Evolutionary conservation across 2,797 vertebrate species (phyloP), one percentile per base, ranked within the genome.

Genomic region (Cyprinella venusta): DNA sequence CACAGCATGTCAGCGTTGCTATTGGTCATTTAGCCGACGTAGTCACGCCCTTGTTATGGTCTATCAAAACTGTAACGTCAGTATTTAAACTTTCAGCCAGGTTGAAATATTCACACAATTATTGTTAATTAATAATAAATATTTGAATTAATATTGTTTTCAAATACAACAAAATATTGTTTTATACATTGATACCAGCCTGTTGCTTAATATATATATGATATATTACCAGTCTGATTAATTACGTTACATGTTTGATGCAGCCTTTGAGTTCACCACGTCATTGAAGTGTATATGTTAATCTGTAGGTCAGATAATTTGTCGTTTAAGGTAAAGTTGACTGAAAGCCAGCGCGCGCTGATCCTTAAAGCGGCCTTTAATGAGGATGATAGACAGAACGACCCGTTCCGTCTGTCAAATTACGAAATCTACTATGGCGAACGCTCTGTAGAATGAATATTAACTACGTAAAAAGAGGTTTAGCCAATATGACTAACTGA

Each of bases 281-380:
- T 38, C 63, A 68, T 7, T 10, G 56, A 24, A n/a, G 42, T 48
- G 8, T 24, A 9, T 24, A 61, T 48, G 38, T 56, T 80, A 12
- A 16, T 80, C 52, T 59, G 9, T 61, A 71, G 79, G 67, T 61
- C 67, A 80, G 36, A 52, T 70, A 63, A 81, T 67, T 52, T 76
- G 61, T 67, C 33, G 15, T 70, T 71, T 70, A 6, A 79, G 76
- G 63, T 67, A 36, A 65, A 24, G 61, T 54, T 64, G 70, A 65
- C 21, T 33, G 42, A 65, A 48, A 75, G 61, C 21, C 70, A 59
- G 56, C 15, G 19, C 19, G 4, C 4, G 61, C 63, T 56, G 81
- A 65, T 56, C 72, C 63, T 67, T 76, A 75, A 82, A 82, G 70
- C 30, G 61, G 30, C 18, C 50, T 59, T 72, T 81, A 81, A 81